Evolutionary conservation across 1,140 invertebrate species (phyloP).

Genomic region (Harlomillsia oculata): DNA sequence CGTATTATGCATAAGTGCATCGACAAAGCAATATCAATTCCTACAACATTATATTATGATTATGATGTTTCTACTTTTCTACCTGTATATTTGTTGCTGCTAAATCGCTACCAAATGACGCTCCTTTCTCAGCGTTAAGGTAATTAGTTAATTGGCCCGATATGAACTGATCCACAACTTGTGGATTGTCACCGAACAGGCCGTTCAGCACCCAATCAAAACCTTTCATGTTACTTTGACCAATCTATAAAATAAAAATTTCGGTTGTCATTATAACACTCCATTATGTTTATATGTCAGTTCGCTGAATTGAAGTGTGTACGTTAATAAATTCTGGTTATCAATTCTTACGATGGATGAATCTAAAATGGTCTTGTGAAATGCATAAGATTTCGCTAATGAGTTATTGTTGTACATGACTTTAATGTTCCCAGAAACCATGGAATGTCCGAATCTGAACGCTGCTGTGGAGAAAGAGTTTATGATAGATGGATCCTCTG

Average conservation of each 20-base stretch:
- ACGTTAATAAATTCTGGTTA: too few relatives aligned
- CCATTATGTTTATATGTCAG: too few relatives aligned
- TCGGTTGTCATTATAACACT: too few relatives aligned
- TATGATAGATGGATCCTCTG: conserved; percentile 67
- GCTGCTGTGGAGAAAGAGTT: conserved; percentile 87
- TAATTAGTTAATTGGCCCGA: conserved; percentile 88
- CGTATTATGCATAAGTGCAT: too few relatives aligned
- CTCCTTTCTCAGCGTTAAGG: conserved; percentile 74
- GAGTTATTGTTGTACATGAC: too few relatives aligned
- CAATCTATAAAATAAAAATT: conserved; percentile 9
- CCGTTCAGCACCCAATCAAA: conserved; percentile 74
- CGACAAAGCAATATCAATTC: too few relatives aligned
- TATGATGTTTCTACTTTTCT: too few relatives aligned
- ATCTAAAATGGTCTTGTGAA: too few relatives aligned
- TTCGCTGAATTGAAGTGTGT: too few relatives aligned
- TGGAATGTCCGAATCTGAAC: conserved; percentile 67
- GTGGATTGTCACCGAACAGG: conserved; percentile 78
- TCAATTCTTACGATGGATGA: too few relatives aligned
- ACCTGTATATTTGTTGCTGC: conserved; percentile 53
- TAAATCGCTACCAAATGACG: conserved; percentile 60
- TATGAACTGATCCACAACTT: conserved; percentile 85
- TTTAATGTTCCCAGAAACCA: conserved; percentile 45
- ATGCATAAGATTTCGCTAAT: too few relatives aligned
- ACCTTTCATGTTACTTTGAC: conserved; percentile 21
- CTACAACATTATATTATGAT: too few relatives aligned